Evolutionary conservation across 2,113 vertebrate genomes (phyloP).

Genomic region (Ptyas mucosa): DNA sequence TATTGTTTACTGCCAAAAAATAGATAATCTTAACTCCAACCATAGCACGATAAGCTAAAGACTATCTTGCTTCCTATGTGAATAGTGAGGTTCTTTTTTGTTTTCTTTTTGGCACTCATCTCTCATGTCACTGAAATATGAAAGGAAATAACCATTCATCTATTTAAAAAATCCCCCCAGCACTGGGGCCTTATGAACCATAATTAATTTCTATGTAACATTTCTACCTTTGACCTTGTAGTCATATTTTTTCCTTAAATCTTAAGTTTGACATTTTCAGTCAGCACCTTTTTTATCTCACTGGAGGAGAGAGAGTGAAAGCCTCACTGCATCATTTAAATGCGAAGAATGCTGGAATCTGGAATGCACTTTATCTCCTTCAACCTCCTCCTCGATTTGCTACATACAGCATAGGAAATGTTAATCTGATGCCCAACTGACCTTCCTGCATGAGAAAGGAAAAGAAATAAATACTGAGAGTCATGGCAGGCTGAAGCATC

Average conservation of each 20-base stretch:
- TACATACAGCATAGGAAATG: slow-evolving; percentile 3
- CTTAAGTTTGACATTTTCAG: slow-evolving; percentile 69
- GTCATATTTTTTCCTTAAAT: slow-evolving; percentile 68
- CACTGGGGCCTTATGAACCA: slow-evolving; percentile 50
- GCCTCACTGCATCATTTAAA: slow-evolving; percentile 63
- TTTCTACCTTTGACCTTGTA: slow-evolving; percentile 52
- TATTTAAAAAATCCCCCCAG: slow-evolving; percentile 61
- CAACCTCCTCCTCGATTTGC: slow-evolving; percentile 51
- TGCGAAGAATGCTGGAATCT: slow-evolving; percentile 51
- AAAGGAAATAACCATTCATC: slow-evolving; percentile 60
- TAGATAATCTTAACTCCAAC: slow-evolving; percentile 28
- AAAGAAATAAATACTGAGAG: slow-evolving; percentile 11
- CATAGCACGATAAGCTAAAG: not conserved
- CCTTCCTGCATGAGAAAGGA: slow-evolving; percentile 17
- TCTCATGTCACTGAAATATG: slow-evolving; percentile 52
- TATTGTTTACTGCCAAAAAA: slow-evolving; percentile 35
- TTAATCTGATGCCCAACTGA: slow-evolving; percentile 17
- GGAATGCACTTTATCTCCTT: slow-evolving; percentile 62
- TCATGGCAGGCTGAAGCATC: not conserved
- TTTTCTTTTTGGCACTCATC: slow-evolving; percentile 39
- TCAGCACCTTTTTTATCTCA: slow-evolving; percentile 69
- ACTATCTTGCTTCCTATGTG: not conserved
- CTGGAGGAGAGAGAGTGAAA: slow-evolving; percentile 56
- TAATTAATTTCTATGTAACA: slow-evolving; percentile 70
- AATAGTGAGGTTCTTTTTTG: not conserved